A percentile compares a stretch with the other conserved stretches of the same genome.
These are phyloP conservation scores for Eublepharis macularius DNA, from an alignment of 2,113 vertebrate species.

Conservation along the genomic window DNA sequence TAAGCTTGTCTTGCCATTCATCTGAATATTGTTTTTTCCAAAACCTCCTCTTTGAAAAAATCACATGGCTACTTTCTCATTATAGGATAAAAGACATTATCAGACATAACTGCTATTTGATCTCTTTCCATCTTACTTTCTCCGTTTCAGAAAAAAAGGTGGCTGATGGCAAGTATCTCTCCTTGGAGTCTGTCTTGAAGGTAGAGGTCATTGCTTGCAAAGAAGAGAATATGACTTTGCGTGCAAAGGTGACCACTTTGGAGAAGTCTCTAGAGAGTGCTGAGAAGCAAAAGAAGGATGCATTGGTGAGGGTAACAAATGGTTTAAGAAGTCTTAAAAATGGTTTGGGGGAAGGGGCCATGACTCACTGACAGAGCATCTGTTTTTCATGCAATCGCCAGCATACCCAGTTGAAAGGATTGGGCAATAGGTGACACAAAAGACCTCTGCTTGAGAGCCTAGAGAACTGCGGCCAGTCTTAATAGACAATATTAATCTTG, in stretches of 20 bases:
- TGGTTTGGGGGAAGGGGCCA: too few relatives aligned
- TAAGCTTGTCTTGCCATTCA: neutral
- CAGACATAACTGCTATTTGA: neutral
- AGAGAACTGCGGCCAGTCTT: too few relatives aligned
- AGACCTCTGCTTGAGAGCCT: too few relatives aligned
- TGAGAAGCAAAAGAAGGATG: conserved; percentile 60
- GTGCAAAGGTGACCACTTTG: conserved; percentile 55
- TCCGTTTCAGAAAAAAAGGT: conserved; percentile 54
- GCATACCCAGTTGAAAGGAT: too few relatives aligned
- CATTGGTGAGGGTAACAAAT: conserved; percentile 62
- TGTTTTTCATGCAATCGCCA: too few relatives aligned
- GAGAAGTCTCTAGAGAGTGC: conserved; percentile 43
- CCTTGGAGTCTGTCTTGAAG: conserved; percentile 49
- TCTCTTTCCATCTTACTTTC: conserved; percentile 9
- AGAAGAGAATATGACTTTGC: conserved; percentile 39
- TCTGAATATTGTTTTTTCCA: neutral
- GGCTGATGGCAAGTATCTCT: conserved; percentile 54
- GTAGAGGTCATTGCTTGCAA: conserved; percentile 28
- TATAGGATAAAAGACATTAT: neutral
- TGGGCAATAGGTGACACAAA: too few relatives aligned
- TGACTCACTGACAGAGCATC: too few relatives aligned
- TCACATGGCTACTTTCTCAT: neutral
- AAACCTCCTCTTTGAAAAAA: neutral
- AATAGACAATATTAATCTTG: too few relatives aligned
- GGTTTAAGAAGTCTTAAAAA: rapidly evolving